A percentile compares a stretch with the other conserved stretches of the same genome.
phyloP scores from a whole-genome alignment of 2,888 invertebrate genomes.

The Syritta pipiens region DNA sequence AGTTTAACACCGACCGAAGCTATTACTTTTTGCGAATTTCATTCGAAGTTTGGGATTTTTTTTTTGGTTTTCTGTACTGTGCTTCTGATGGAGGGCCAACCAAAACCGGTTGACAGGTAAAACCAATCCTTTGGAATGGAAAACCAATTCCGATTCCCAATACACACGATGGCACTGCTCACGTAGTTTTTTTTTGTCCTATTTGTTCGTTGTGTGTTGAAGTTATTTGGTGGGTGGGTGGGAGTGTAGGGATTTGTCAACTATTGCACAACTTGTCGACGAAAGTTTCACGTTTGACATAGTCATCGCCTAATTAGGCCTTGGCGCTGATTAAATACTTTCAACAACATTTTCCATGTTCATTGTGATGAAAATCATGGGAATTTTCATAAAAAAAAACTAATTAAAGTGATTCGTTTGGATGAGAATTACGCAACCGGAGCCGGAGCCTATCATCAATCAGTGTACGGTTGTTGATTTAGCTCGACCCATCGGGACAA shows the following conservation, averaged over 20 bases:
- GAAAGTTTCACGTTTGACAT: slow-evolving; percentile 36
- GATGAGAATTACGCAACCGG: slow-evolving; percentile 19
- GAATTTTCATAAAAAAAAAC: slow-evolving; percentile 31
- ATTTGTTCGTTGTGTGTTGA: background rate
- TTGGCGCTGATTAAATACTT: slow-evolving; percentile 33
- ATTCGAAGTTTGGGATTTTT: background rate
- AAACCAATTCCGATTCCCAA: background rate
- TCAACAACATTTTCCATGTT: slow-evolving; percentile 12
- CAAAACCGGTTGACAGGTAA: slow-evolving; percentile 28
- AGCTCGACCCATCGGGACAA: too few species aligned
- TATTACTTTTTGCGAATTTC: slow-evolving; percentile 26
- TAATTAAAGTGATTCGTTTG: slow-evolving; percentile 35
- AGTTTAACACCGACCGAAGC: slow-evolving; percentile 38
- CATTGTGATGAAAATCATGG: slow-evolving; percentile 8
- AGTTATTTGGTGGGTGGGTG: background rate
- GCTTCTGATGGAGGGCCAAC: background rate
- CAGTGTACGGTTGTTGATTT: too few species aligned
- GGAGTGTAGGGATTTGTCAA: background rate
- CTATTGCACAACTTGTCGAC: slow-evolving; percentile 25
- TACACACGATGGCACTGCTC: background rate
- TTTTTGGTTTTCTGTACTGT: slow-evolving; percentile 16
- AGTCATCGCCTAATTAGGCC: slow-evolving; percentile 41
- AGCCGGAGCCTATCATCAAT: slow-evolving; percentile 5
- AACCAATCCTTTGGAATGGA: background rate
- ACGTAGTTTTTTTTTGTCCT: background rate